Evolutionary conservation across 23 tunicate species (phyloP).

Genomic region (Styela clava): DNA sequence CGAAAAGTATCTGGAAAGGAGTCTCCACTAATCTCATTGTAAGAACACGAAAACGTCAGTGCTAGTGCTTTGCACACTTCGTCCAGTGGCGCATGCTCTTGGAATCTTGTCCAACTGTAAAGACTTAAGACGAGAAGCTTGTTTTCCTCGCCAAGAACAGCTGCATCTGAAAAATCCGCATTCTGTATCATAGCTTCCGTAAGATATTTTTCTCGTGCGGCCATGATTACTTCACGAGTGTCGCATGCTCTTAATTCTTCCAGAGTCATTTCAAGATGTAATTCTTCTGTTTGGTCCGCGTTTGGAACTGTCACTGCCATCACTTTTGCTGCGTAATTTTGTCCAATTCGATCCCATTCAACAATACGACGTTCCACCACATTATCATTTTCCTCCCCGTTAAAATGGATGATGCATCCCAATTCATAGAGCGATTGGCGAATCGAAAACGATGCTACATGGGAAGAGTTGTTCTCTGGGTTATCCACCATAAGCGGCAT

Average conservation of each 20-base stretch:
- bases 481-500: background rate
- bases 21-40: background rate
- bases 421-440: background rate
- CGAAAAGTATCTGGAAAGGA: background rate
- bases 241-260: background rate
- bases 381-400: background rate
- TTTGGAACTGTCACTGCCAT: background rate
- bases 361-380: background rate
- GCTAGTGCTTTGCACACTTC: constrained; percentile 32
- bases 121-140: background rate
- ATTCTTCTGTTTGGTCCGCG: background rate
- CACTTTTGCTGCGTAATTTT: background rate
- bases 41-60: background rate
- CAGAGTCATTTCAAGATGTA: background rate
- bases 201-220: background rate
- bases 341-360: background rate
- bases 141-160: background rate
- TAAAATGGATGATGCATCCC: background rate
- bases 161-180: background rate
- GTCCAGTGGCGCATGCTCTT: constrained; percentile 32
- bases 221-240: background rate
- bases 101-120: background rate
- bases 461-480: background rate
- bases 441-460: background rate
- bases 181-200: background rate